Conservation (phyloP, 2,797 vertebrate genomes). For the Pipistrellus pipistrellus region DNA sequence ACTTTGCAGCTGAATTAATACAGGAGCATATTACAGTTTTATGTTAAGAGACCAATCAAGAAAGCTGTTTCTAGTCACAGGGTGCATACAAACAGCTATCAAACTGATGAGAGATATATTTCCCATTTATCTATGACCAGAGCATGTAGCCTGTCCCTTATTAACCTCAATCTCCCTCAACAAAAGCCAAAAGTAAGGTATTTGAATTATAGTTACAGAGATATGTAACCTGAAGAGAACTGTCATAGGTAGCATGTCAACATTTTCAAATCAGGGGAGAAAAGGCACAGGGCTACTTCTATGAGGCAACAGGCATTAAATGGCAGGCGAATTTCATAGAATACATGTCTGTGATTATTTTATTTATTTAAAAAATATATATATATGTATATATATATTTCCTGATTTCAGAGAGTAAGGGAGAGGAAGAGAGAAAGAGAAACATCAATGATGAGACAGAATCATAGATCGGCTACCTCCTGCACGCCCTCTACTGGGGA, state of each 20-base stretch:
- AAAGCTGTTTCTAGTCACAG: neutral
- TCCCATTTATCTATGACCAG: neutral
- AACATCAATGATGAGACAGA: too few species aligned
- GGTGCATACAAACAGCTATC: neutral
- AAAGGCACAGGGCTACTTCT: constrained; percentile 11
- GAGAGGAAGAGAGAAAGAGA: too few species aligned
- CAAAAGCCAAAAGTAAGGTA: constrained; percentile 18
- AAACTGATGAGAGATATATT: neutral
- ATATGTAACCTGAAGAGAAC: neutral
- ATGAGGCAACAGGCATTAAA: neutral
- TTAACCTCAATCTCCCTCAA: constrained; percentile 26
- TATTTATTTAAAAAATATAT: neutral
- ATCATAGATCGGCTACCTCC: too few species aligned
- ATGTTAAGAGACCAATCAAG: constrained; percentile 49
- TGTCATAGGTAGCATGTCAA: neutral
- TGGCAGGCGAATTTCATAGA: neutral
- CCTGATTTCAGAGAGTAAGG: too few species aligned
- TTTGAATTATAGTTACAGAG: constrained; percentile 2
- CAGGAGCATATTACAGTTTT: neutral
- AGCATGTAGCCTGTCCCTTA: constrained; percentile 1
- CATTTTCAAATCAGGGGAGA: neutral
- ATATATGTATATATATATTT: neutral
- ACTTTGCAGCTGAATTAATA: neutral
- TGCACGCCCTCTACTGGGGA: too few species aligned
- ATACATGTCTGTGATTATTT: neutral